Evolutionary conservation across 2,888 invertebrate genomes (phyloP).

Genomic region (Drosophila greeni): DNA sequence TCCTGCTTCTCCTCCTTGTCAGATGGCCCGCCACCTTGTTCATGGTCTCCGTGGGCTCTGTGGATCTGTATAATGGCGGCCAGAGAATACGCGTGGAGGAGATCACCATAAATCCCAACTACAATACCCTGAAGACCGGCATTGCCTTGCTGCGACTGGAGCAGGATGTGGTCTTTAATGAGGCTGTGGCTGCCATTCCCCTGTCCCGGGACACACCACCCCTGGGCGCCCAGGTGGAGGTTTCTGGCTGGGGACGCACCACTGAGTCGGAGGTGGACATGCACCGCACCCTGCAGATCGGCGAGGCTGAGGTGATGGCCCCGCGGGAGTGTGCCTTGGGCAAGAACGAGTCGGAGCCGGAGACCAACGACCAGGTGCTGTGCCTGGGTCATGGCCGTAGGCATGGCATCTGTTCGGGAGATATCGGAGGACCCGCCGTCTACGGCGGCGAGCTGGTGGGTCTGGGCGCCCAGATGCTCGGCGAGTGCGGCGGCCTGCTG

Average conservation of each 20-base stretch:
- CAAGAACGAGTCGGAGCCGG: not conserved
- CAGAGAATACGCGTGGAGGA: conserved; percentile 51
- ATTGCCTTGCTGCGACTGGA: conserved; percentile 68
- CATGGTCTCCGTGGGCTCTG: conserved; percentile 71
- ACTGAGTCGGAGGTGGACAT: conserved; percentile 44
- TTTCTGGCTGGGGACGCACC: conserved; percentile 75
- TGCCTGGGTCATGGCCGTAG: conserved; percentile 69
- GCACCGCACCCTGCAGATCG: conserved; percentile 56
- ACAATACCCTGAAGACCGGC: conserved; percentile 63
- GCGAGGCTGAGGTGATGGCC: conserved; percentile 49
- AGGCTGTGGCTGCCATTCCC: conserved; percentile 54
- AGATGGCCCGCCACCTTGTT: conserved; percentile 72
- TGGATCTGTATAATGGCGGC: conserved; percentile 72
- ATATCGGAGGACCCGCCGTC: conserved; percentile 76
- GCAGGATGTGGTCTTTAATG: conserved; percentile 48
- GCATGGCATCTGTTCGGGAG: conserved; percentile 75
- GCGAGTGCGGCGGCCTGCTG: conserved; percentile 66
- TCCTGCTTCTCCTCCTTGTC: too few relatives aligned
- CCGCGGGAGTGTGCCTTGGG: conserved; percentile 39
- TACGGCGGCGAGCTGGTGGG: conserved; percentile 64
- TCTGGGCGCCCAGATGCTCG: conserved; percentile 64
- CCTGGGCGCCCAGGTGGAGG: conserved; percentile 49
- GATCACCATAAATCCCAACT: conserved; percentile 59
- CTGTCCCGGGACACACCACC: conserved; percentile 53
- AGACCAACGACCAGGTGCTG: conserved; percentile 57